These are phyloP conservation scores for Nomada ruficornis DNA, from an alignment of 2,888 invertebrate genomes.

Conservation along the genomic window DNA sequence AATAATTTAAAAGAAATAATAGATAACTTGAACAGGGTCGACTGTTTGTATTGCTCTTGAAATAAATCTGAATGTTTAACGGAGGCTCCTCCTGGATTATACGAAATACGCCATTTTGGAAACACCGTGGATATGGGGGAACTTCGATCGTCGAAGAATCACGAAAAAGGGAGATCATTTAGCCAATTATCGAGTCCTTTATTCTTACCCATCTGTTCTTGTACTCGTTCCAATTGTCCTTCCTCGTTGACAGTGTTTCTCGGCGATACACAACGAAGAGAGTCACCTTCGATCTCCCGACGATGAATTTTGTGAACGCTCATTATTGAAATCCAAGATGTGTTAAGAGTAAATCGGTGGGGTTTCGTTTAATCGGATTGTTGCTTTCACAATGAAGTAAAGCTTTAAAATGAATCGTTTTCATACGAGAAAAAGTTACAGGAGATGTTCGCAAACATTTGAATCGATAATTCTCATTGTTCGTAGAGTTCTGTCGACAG, in stretches of 20 bases:
- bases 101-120: neutral
- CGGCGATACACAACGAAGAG: slow-evolving; percentile 28
- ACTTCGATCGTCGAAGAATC: slow-evolving; percentile 11
- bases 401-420: neutral
- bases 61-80: neutral
- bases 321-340: neutral
- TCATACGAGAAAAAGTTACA: neutral
- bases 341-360: neutral
- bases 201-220: slow-evolving; percentile 26
- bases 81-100: neutral
- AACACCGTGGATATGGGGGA: slow-evolving; percentile 1
- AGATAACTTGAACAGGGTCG: neutral
- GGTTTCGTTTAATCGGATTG: neutral
- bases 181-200: slow-evolving; percentile 46
- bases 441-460: neutral
- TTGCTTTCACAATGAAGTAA: neutral
- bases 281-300: slow-evolving; percentile 3
- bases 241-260: slow-evolving; percentile 15
- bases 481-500: neutral
- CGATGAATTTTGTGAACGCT: neutral
- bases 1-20: neutral
- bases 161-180: slow-evolving; percentile 9
- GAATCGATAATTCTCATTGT: neutral
- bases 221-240: slow-evolving; percentile 22
- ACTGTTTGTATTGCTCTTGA: neutral